A percentile compares a stretch with the other conserved stretches of the same genome.
Evolutionary conservation across 2,113 vertebrate species (phyloP).

Genomic region (Plestiodon gilberti): DNA sequence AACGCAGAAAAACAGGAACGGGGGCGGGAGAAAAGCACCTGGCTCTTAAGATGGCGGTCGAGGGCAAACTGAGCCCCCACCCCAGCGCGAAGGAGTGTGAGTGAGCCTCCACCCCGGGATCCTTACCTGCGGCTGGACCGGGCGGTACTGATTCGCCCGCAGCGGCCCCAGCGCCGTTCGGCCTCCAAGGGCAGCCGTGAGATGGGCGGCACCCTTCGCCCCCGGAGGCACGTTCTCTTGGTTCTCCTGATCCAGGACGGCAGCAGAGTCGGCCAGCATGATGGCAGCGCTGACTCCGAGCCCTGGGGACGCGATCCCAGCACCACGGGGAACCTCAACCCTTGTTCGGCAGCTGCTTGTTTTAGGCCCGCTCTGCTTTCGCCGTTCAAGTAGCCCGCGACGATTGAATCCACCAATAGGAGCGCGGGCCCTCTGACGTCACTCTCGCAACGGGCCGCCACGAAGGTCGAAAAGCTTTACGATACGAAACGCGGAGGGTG

Average conservation of each 20-base stretch:
- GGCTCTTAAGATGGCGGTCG: no score
- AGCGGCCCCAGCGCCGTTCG: slow-evolving; percentile 83
- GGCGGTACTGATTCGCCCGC: slow-evolving; percentile 73
- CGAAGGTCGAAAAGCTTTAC: background rate
- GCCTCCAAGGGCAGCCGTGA: slow-evolving; percentile 27
- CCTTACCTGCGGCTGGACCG: slow-evolving; percentile 61
- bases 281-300: slow-evolving; percentile 10
- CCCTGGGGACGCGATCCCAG: accelerated
- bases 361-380: slow-evolving; percentile 44
- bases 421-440: slow-evolving; percentile 31
- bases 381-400: slow-evolving; percentile 98
- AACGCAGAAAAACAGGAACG: no score
- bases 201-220: slow-evolving; percentile 13
- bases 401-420: slow-evolving; percentile 94
- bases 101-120: background rate
- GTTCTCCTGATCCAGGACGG: slow-evolving; percentile 76
- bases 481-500: background rate
- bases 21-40: no score
- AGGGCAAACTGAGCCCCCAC: no score
- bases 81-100: no score
- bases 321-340: no score
- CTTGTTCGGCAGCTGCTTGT: background rate
- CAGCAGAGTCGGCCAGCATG: slow-evolving; percentile 63
- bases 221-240: slow-evolving; percentile 86
- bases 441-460: slow-evolving; percentile 10